These are phyloP conservation scores for Mustela nigripes DNA, from an alignment of 2,113 vertebrate species.

Conservation along the genomic window DNA sequence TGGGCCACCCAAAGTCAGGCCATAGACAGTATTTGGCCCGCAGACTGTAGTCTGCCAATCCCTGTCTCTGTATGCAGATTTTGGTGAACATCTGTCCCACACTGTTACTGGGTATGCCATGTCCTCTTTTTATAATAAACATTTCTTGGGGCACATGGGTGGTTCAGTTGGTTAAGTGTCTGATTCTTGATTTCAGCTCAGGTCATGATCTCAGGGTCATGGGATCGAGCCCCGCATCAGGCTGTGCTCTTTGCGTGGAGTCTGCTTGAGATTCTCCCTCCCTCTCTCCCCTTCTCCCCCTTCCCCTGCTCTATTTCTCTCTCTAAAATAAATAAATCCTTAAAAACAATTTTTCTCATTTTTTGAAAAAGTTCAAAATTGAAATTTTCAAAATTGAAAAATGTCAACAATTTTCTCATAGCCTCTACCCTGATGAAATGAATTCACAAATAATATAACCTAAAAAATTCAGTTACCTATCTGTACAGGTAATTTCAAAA, in stretches of 20 bases:
- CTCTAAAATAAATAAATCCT: background rate
- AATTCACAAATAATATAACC: background rate
- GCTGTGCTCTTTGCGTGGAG: background rate
- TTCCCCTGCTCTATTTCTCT: background rate
- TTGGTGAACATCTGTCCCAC: background rate
- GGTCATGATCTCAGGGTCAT: background rate
- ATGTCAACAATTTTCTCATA: background rate
- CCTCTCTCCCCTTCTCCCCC: background rate
- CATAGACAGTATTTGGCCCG: background rate
- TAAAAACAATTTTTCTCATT: background rate
- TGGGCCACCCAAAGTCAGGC: background rate
- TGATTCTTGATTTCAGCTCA: background rate
- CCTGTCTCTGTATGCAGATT: background rate
- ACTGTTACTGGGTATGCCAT: background rate
- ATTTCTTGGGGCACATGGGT: background rate
- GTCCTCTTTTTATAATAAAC: background rate
- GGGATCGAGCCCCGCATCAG: fast-evolving
- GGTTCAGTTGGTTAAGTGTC: background rate
- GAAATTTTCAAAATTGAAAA: no score
- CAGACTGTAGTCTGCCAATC: background rate
- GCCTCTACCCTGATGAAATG: background rate
- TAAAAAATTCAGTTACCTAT: background rate
- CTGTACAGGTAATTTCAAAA: background rate
- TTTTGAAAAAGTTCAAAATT: no score
- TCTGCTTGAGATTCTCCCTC: background rate